Base-by-base conservation (phyloP, 2,113 vertebrate genomes). In the Penelope pileata region DNA sequence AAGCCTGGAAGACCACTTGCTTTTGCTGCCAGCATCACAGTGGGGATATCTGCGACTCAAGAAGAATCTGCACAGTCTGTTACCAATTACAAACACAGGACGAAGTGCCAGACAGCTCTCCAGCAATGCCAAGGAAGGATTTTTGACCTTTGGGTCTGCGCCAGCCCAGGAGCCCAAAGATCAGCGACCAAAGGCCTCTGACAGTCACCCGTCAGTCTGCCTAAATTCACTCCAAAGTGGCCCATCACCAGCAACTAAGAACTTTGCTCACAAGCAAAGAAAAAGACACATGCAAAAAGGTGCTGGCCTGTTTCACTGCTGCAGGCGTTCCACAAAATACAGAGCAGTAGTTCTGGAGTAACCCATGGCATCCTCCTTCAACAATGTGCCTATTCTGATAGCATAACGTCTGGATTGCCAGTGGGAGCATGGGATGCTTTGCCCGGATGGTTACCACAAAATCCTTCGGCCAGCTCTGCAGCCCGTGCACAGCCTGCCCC, bases 21-120 rank as follows among this genome's bases (percentile, higher is more conserved):
- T 94, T 92, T 74, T 78, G n/a, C 80, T 92, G 89, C 83, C 89
- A 95, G 89, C 89, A 91, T 88, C 93, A 45, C 73, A 89, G 83
- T 54, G 60, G 68, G 69, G 91, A 19, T 91, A 77, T 63, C 68
- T 77, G 60, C 17, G 42, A 42, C 77, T 78, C 69, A 84, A 82
- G 77, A 94, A 87, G 42, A 78, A 69, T 3, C 62, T 85, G 70
- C 73, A 66, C 36, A 67, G 18, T 43, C 47, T 58, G 50, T n/a
- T 36, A 63, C 51, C 56, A 67, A 14, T 23, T 34, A 54, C 0
- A 0, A 64, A 48, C 26, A 51, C 0, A 54, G 48, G 85, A 86
- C 63, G 19, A 80, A 50, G 34, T 19, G 60, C 47, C 90, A 87
- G 73, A 53, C 47, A 54, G 62, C 50, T 62, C 70, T 81, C 48